Conservation (phyloP, 1,140 invertebrate genomes). For the Bombus soroeensis region DNA sequence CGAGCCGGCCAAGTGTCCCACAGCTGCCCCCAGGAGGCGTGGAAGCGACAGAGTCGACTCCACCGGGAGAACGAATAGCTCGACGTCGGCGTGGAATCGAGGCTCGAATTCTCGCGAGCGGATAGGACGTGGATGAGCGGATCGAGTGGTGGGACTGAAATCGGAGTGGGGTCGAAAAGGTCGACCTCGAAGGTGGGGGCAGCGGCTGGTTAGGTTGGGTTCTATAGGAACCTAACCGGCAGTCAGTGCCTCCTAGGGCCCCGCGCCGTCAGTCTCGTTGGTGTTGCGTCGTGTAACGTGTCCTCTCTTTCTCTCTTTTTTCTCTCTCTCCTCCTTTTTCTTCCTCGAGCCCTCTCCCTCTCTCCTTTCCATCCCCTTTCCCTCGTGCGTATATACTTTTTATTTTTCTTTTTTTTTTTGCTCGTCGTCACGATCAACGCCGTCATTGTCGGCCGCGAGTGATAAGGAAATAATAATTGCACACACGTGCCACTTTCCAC, state of each 20-base stretch:
- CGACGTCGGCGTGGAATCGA: slow-evolving; percentile 51
- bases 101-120: slow-evolving; percentile 44
- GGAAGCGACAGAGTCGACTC: slow-evolving; percentile 69
- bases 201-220: slow-evolving; percentile 67
- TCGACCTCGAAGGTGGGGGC: slow-evolving; percentile 26
- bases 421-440: slow-evolving; percentile 33
- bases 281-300: slow-evolving; percentile 67
- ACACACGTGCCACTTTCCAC: slow-evolving; percentile 5
- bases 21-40: slow-evolving; percentile 67
- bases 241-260: slow-evolving; percentile 79
- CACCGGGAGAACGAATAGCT: slow-evolving; percentile 57
- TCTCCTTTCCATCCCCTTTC: slow-evolving; percentile 6
- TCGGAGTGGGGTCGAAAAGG: slow-evolving; percentile 25
- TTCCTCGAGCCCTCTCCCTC: slow-evolving; percentile 19
- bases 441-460: slow-evolving; percentile 26
- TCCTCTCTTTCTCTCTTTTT: slow-evolving; percentile 38
- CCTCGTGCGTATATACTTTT: neutral
- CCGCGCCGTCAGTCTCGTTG: slow-evolving; percentile 76
- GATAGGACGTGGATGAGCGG: slow-evolving; percentile 48
- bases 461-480: slow-evolving; percentile 43
- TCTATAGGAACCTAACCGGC: slow-evolving; percentile 64
- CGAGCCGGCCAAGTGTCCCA: slow-evolving; percentile 49
- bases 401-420: neutral
- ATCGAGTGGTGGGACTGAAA: slow-evolving; percentile 14
- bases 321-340: slow-evolving; percentile 1